Evolutionary conservation across 2,797 vertebrate genomes (phyloP).

Genomic region (Eleutherodactylus coqui): DNA sequence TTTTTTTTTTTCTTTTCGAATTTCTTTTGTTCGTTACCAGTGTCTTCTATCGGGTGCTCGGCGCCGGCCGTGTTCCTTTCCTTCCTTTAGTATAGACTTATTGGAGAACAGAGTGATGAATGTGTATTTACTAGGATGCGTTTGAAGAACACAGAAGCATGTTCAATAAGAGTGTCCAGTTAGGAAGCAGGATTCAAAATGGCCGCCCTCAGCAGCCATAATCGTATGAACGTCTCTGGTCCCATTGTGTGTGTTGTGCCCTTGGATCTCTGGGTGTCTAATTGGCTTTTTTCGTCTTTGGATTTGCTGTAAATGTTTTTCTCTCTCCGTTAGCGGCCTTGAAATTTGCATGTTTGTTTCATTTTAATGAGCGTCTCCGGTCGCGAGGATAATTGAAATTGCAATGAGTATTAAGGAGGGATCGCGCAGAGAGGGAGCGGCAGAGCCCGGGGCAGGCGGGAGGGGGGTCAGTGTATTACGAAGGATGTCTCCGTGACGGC

Average conservation of each 20-base stretch:
- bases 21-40: not conserved
- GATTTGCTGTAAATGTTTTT: slow-evolving; percentile 59
- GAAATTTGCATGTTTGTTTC: slow-evolving; percentile 56
- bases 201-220: slow-evolving; percentile 61
- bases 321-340: slow-evolving; percentile 53
- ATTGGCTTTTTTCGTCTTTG: slow-evolving; percentile 57
- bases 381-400: slow-evolving; percentile 44
- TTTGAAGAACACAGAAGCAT: slow-evolving; percentile 27
- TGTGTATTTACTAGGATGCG: slow-evolving; percentile 11
- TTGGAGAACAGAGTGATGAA: slow-evolving; percentile 17
- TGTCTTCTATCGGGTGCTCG: slow-evolving; percentile 16
- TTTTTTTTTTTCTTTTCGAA: not conserved
- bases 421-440: slow-evolving; percentile 43
- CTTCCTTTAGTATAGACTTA: not conserved
- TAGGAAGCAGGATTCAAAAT: slow-evolving; percentile 58
- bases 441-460: not conserved
- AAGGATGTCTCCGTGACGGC: not conserved
- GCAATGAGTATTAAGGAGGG: slow-evolving; percentile 47
- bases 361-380: slow-evolving; percentile 44
- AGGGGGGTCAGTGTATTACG: not conserved
- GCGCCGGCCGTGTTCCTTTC: slow-evolving; percentile 6
- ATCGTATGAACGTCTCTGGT: slow-evolving; percentile 55
- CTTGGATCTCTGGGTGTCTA: slow-evolving; percentile 58
- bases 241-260: slow-evolving; percentile 61
- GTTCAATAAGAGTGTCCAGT: slow-evolving; percentile 31